Base-by-base conservation (phyloP, 2,888 invertebrate genomes). In the Atrina japonica region DNA sequence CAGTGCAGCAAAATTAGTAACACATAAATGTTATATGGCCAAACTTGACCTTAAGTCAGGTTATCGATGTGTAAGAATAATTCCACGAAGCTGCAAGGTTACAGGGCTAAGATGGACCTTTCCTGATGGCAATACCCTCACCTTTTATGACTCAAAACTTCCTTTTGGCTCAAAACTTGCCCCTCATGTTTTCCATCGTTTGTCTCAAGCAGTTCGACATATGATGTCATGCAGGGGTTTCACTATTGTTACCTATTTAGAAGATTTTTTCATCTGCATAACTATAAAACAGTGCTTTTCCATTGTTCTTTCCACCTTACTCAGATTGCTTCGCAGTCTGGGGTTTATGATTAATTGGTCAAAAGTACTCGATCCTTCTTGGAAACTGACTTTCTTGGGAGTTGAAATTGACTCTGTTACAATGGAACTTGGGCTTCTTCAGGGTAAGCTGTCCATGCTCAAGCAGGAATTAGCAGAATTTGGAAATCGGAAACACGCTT, bases 261-360 rank as follows among this genome's bases (percentile, higher is more conserved):
- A n/a, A n/a, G n/a, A n/a, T n/a, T n/a, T n/a, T n/a, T n/a, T n/a
- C 53, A 55, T 65, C 16, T 43, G 45, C 14, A 45, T 35, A n/a
- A 35, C 18, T 16, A 43, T 56, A 43, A 53, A 53, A 27, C 40
- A 50, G 11, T 23, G 27, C 16, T 65, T 55, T 49, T 2, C 50
- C 2, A 21, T 16, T 21, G 70, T 60, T 9, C n/a, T 70, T n/a
- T 6, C 30, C 7, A 30, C 35, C 5, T 35, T 70, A 1, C 27
- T 70, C 21, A 9, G 9, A 3, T 45, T 65, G 27, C 27, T 65
- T 7, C 16, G 70, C 14, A 35, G 59, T 16, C 45, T 70, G 11
- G 70, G 70, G 3, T 70, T 70, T 53, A 27, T 41, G 45, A 65
- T 70, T 3, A 59, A 70, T 29, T 65, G 70, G 70, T 21, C 16